These are phyloP conservation scores for Ictalurus punctatus DNA, from an alignment of 2,113 vertebrate species.

Conservation along the genomic window DNA sequence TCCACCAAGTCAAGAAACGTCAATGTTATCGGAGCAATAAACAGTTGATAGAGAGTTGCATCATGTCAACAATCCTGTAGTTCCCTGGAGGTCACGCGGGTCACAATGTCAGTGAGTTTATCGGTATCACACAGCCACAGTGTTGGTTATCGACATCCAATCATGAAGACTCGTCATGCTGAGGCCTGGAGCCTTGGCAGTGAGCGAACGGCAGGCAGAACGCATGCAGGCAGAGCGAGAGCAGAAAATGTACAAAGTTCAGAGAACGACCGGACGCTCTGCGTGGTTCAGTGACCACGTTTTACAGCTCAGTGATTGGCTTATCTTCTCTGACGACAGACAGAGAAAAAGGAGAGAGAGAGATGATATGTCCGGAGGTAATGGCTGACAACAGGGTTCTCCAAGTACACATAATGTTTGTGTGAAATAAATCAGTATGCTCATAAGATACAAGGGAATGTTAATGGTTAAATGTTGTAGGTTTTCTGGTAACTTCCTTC, in stretches of 20 bases:
- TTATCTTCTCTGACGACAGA: slow-evolving; percentile 40
- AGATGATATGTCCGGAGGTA: slow-evolving; percentile 10
- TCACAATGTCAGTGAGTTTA: not conserved
- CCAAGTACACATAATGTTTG: not conserved
- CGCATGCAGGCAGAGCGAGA: slow-evolving; percentile 8
- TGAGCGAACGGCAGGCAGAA: not conserved
- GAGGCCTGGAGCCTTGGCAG: not conserved
- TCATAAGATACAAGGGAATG: not conserved
- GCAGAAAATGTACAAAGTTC: slow-evolving; percentile 43
- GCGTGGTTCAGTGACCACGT: slow-evolving; percentile 50
- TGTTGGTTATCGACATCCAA: slow-evolving; percentile 27
- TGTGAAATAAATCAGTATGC: not conserved
- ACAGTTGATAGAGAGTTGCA: not conserved
- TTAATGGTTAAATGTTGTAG: not conserved
- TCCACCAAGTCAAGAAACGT: not conserved
- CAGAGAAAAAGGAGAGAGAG: not conserved
- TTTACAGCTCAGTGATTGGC: slow-evolving; percentile 51
- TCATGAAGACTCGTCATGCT: slow-evolving; percentile 19
- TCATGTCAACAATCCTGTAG: not conserved
- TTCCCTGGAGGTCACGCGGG: not conserved
- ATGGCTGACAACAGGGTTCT: slow-evolving; percentile 24
- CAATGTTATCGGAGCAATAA: not conserved
- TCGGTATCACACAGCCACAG: not conserved
- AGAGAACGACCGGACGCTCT: slow-evolving; percentile 29
- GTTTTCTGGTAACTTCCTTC: not conserved